A percentile compares a stretch with the other conserved stretches of the same genome.
Evolutionary conservation across 2,797 vertebrate genomes (phyloP).

Genomic region (Hephaestus fuliginosus): DNA sequence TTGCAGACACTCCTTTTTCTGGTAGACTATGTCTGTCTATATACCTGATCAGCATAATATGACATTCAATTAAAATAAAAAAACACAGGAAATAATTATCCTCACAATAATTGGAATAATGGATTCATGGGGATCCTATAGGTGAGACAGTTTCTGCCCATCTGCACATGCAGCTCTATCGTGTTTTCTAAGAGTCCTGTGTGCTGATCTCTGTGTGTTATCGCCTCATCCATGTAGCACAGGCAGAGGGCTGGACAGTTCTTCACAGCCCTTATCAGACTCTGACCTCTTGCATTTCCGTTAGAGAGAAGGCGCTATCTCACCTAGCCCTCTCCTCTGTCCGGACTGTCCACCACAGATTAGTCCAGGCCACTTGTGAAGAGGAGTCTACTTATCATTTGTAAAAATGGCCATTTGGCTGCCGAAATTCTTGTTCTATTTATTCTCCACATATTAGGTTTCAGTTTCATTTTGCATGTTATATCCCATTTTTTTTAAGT

Average conservation of each 20-base stretch:
- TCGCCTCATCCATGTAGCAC: conserved; percentile 35
- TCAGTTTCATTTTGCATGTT: background rate
- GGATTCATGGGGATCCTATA: background rate
- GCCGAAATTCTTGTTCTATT: background rate
- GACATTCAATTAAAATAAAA: background rate
- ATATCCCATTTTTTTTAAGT: background rate
- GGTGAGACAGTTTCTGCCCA: background rate
- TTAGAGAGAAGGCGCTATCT: conserved; percentile 81
- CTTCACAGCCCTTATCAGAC: conserved; percentile 78
- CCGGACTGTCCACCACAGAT: conserved; percentile 74
- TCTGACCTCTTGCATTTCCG: conserved; percentile 75
- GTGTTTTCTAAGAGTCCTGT: conserved; percentile 64
- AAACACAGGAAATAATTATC: background rate
- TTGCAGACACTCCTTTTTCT: background rate
- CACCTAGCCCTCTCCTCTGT: conserved; percentile 49
- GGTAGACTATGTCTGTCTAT: background rate
- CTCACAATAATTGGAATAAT: background rate
- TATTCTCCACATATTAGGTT: background rate
- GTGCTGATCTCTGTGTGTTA: conserved; percentile 50
- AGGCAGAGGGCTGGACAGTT: conserved; percentile 54
- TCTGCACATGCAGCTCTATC: conserved; percentile 26
- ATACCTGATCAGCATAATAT: background rate
- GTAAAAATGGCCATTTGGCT: background rate
- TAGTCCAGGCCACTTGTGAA: conserved; percentile 59
- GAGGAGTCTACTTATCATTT: background rate